Base-by-base conservation (phyloP, 92 coral and sea anemone genomes). In the Epizoanthus rinbou region DNA sequence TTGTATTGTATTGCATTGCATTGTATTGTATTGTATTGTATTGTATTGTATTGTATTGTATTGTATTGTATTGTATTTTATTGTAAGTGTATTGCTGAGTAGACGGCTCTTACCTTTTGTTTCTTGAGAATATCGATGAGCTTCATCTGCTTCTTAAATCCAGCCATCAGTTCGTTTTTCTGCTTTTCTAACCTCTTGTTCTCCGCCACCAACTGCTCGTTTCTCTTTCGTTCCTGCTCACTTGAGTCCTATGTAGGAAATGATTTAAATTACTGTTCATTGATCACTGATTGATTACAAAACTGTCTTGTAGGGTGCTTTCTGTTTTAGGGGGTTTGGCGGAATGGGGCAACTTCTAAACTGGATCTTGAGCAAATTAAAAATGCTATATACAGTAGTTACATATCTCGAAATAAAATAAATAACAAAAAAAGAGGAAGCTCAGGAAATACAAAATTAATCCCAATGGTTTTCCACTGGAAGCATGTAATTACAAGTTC, bases 121-220 rank as follows among this genome's bases (percentile, higher is more conserved):
- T 97, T 80, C 85, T 95, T 95, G 22, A 95, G 88, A 21, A 96
- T 91, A 79, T 96, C 99, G 18, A 96, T 94, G n/a, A 96, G 96
- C 60, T 96, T 96, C 99, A 96, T 96, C 86, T 96, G 99, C 73
- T 96, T 96, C 85, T 96, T 96, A 73, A 96, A 96, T 25, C 98
- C 99, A 3, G 98, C 89, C 99, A 96, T 96, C 62, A 96, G 69
- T 47, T 96, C 99, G 74, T 93, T 94, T 75, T 96, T 96, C 81
- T 96, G 99, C 79, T 96, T 96, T 80, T 96, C 99, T 9, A 96
- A 87, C 22, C 99, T 83, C 87, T 96, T 96, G 89, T 94, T 96
- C 64, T 96, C 99, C 13, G 93, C 93, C 76, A 96, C 60, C 7
- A 96, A 85, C 75, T 96, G 99, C n/a, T 94, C 98, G 5, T 89